Percentiles rank a stretch among this genome's conserved stretches.
Conservation (phyloP, 2,888 invertebrate genomes). For the Amiota communis region DNA sequence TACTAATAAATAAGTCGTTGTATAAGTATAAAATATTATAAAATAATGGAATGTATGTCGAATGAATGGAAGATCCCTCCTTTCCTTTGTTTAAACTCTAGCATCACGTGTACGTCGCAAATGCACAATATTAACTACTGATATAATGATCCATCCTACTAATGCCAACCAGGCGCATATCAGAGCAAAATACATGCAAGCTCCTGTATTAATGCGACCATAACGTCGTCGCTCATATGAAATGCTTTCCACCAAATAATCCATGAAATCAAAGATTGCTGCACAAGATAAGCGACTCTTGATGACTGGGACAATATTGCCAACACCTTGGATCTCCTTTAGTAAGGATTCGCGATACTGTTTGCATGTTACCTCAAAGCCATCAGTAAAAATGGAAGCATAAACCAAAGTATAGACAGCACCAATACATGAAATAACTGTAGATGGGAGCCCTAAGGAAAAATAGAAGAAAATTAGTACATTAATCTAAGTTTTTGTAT, state of each 20-base stretch:
- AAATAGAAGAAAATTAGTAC: neutral
- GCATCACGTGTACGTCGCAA: constrained; percentile 70
- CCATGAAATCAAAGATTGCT: constrained; percentile 87
- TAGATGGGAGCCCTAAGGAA: constrained; percentile 77
- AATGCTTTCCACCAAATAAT: constrained; percentile 82
- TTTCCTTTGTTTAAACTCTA: constrained; percentile 56
- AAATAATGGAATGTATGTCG: neutral
- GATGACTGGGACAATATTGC: constrained; percentile 71
- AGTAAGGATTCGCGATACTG: constrained; percentile 82
- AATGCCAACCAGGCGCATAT: constrained; percentile 78
- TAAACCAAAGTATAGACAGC: constrained; percentile 80
- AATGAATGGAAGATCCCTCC: neutral
- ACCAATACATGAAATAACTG: constrained; percentile 78
- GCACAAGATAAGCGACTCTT: constrained; percentile 80
- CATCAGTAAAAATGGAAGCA: constrained; percentile 81
- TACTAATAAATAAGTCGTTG: constrained; percentile 23
- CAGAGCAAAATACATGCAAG: constrained; percentile 80
- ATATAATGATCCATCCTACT: constrained; percentile 75
- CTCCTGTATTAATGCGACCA: constrained; percentile 82
- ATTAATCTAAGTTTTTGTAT: neutral
- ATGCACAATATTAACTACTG: constrained; percentile 75
- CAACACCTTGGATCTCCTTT: constrained; percentile 73
- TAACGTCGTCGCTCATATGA: constrained; percentile 78
- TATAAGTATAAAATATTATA: neutral
- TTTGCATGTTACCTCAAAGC: constrained; percentile 83